Conservation (phyloP, 2,797 vertebrate genomes). For the Diplodus puntazzo region DNA sequence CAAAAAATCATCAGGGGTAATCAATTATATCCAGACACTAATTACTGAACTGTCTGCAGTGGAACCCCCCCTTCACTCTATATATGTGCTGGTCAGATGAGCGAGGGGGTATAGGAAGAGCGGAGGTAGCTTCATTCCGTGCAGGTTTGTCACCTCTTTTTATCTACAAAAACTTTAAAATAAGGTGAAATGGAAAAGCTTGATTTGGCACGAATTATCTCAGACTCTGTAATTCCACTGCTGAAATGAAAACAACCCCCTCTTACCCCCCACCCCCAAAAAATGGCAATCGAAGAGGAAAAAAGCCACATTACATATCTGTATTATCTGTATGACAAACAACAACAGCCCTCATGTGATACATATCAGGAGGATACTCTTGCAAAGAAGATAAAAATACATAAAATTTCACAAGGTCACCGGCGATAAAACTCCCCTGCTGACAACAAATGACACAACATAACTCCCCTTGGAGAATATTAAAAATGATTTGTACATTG, state of each 20-base stretch:
- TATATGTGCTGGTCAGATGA: slow-evolving; percentile 51
- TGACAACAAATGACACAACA: slow-evolving; percentile 38
- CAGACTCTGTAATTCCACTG: slow-evolving; percentile 4
- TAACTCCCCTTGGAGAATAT: slow-evolving; percentile 34
- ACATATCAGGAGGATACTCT: slow-evolving; percentile 13
- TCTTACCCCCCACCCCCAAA: too few species aligned
- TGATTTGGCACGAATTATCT: slow-evolving; percentile 4
- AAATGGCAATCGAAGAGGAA: neutral
- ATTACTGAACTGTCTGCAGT: slow-evolving; percentile 75
- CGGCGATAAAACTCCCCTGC: slow-evolving; percentile 31
- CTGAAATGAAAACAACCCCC: neutral
- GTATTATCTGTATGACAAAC: slow-evolving; percentile 1
- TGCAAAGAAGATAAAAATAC: slow-evolving; percentile 14
- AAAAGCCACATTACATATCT: neutral
- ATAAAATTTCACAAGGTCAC: slow-evolving; percentile 49
- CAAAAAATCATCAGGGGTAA: slow-evolving; percentile 63
- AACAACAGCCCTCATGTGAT: neutral
- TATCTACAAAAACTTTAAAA: slow-evolving; percentile 35
- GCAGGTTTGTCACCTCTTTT: slow-evolving; percentile 14
- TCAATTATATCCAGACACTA: slow-evolving; percentile 76
- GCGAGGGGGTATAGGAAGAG: slow-evolving; percentile 32
- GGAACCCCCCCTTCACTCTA: slow-evolving; percentile 21
- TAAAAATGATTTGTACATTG: slow-evolving; percentile 55
- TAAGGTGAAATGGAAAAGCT: slow-evolving; percentile 13
- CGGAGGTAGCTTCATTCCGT: neutral